A percentile compares a stretch with the other conserved stretches of the same genome.
These are phyloP conservation scores for Podilymbus podiceps DNA, from an alignment of 2,113 vertebrate species.

Conservation along the genomic window DNA sequence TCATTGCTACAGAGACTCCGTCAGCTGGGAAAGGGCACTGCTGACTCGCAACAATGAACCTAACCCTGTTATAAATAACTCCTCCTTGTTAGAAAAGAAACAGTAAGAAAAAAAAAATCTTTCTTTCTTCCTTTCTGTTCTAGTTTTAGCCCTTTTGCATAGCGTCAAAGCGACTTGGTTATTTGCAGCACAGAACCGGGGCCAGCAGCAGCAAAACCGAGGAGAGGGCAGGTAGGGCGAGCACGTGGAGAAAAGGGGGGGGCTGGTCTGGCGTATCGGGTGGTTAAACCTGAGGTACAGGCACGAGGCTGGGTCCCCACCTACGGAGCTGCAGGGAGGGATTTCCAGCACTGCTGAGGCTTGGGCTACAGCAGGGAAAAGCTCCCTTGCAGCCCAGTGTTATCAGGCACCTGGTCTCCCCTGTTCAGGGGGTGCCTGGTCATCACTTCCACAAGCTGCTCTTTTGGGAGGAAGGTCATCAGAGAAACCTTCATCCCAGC, in stretches of 20 bases:
- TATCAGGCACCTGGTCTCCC: background rate
- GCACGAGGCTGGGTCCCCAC: background rate
- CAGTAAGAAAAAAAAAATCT: background rate
- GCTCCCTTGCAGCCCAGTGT: background rate
- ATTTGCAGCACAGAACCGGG: background rate
- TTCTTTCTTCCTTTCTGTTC: background rate
- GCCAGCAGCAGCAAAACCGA: background rate
- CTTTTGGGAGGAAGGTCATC: background rate
- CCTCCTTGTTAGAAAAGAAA: fast-evolving
- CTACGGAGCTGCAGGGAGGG: background rate
- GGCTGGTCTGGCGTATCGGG: background rate
- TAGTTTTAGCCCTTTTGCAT: background rate
- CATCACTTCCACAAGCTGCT: background rate
- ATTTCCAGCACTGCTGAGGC: background rate
- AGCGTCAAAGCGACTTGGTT: background rate
- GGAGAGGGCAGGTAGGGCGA: background rate
- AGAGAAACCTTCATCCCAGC: background rate
- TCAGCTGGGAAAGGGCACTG: background rate
- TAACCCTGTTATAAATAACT: background rate
- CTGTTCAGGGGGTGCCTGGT: background rate
- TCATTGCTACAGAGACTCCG: background rate
- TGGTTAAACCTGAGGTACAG: background rate
- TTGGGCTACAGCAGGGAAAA: background rate
- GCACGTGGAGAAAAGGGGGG: background rate
- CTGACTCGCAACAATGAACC: background rate